Evolutionary conservation across 1,140 invertebrate species (phyloP), one percentile per base, ranked within the genome.

Genomic region (Eubasilissa regina): DNA sequence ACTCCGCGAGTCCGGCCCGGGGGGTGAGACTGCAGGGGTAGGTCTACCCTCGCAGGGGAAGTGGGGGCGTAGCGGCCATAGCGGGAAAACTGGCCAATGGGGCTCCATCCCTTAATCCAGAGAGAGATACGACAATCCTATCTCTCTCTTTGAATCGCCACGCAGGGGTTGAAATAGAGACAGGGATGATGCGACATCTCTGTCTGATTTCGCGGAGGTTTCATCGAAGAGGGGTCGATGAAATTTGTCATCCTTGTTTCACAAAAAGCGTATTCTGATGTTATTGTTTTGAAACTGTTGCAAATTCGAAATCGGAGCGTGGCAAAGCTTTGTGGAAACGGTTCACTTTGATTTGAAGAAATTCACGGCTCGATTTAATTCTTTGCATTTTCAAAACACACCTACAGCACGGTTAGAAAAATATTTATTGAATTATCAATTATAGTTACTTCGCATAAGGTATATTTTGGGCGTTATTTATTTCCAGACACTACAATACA

Each of bases 11-110:
- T 48, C 25, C 21, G 19, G 48, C 62, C n/a, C 13, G 10, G 45
- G 66, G 66, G 66, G 45, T 70, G 66, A 70, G 66, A 70, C 11
- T 10, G 21, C 35, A 64, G 10, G 66, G 66, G 66, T 70, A 70
- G 47, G 66, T 48, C 12, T 64, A 12, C 8, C 7, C 17, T 3
- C 12, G n/a, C 17, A 19, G n/a, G 62, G 66, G 66, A n/a, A 64
- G 35, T 43, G 17, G 45, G 66, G 66, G 66, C 12, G 66, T 17
- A 51, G 44, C 66, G 17, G 66, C 66, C 66, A 70, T 70, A 70
- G 45, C 21, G 47, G 66, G 58, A 19, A 21, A 47, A 70, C 11
- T 3, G n/a, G 48, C 66, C 66, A 70, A 70, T 70, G n/a, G 35
- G 45, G 35, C 47, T 4, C 0, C 60, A 43, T 25, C 60, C 60